Evolutionary conservation across 2,888 invertebrate species (phyloP), one percentile per base, ranked within the genome.

Genomic region (Eristalis intricaria): DNA sequence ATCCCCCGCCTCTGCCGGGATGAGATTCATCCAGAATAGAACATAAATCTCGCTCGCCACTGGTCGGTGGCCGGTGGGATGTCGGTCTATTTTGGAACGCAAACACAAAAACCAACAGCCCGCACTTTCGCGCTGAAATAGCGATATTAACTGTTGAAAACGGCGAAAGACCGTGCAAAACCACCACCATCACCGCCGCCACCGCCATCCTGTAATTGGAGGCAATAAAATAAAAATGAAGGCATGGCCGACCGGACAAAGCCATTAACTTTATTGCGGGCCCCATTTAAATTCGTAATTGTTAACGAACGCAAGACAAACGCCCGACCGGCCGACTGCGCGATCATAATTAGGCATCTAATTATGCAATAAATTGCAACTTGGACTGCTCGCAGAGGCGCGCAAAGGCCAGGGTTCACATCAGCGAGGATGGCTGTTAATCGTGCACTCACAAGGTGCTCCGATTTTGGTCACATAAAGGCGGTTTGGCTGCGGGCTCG

Each of bases 281-380:
- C 22, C 23, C 40, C 69, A 82, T 86, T 78, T 82, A 74, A 86
- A 82, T 78, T 78, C 64, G 69, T 66, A 86, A 86, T 86, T 86
- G 85, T 85, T 82, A 70, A 74, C 65, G 29, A 26, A 68, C n/a
- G n/a, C 38, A 60, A 68, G 60, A 76, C n/a, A 23, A 76, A 76
- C 26, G 15, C 22, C 11, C 60, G 32, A 35, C 64, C 71, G 38
- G 19, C 61, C 15, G 50, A 63, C 63, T 35, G 32, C 50, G 76
- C 11, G 60, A 63, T 65, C 56, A 70, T 75, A 80, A 84, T 79
- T 80, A 84, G 65, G 58, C 60, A 56, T 79, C 79, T 84, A 80
- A 84, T 83, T 83, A 83, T 78, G 78, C 68, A 83, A 83, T 83
- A 68, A 78, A 83, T 83, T 78, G 83, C 78, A 73, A 71, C 63